A percentile compares a stretch with the other conserved stretches of the same genome.
These are phyloP conservation scores for Andrena flavipes DNA, from an alignment of 2,888 invertebrate genomes.

Conservation along the genomic window DNA sequence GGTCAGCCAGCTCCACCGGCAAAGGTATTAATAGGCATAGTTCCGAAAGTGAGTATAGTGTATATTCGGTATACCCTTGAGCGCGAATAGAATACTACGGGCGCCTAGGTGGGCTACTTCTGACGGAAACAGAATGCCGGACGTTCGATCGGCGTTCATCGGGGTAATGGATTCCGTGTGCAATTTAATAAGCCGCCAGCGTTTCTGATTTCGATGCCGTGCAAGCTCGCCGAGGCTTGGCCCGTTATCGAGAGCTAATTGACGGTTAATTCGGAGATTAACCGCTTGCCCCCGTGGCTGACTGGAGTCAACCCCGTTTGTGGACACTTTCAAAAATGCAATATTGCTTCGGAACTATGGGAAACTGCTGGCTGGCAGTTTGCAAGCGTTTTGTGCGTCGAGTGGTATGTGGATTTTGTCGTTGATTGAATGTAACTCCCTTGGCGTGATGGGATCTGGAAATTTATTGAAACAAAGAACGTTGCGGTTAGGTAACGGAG, in stretches of 20 bases:
- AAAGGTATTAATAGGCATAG: constrained; percentile 76
- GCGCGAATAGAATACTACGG: constrained; percentile 25
- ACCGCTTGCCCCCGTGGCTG: neutral
- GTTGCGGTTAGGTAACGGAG: too few species aligned
- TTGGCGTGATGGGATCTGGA: too few species aligned
- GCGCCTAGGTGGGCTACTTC: constrained; percentile 3
- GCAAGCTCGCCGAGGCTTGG: constrained; percentile 11
- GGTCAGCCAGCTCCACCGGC: constrained; percentile 71
- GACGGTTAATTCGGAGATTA: constrained; percentile 4
- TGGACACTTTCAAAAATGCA: too few species aligned
- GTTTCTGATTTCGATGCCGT: constrained; percentile 35
- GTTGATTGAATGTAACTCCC: too few species aligned
- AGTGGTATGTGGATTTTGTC: too few species aligned
- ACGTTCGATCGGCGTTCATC: constrained; percentile 40
- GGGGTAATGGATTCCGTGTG: constrained; percentile 49
- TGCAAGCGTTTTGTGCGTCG: too few species aligned
- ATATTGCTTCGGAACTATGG: too few species aligned
- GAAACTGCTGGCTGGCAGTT: too few species aligned
- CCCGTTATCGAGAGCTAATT: constrained; percentile 29
- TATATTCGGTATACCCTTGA: constrained; percentile 29
- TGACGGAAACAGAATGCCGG: neutral
- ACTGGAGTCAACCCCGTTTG: too few species aligned
- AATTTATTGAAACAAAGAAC: too few species aligned
- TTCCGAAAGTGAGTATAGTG: constrained; percentile 61
- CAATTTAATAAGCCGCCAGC: constrained; percentile 44